Base-by-base conservation (phyloP, 2,797 vertebrate genomes). In the Protonibea diacanthus region DNA sequence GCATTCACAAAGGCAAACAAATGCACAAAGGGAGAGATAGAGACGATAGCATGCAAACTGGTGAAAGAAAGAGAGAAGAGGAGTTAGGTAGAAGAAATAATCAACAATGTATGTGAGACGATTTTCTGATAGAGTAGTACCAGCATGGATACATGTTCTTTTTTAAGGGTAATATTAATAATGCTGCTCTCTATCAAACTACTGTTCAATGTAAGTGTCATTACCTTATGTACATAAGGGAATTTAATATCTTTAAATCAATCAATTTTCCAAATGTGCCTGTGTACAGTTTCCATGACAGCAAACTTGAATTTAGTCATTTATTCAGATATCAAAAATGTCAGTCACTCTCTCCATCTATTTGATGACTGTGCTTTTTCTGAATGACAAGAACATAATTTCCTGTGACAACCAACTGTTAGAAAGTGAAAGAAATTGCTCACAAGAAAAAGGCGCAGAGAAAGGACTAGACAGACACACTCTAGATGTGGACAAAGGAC, bases 351-450 rank as follows among this genome's bases (percentile, higher is more conserved):
- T 14, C 3, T 21, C 56, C 42, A 45, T 73, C 40, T 53, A 23
- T 62, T 55, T 73, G 44, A 65, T 65, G 17, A 52, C 1, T 40
- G 27, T 62, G 23, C 25, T 53, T 63, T 70, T 57, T 77, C 55
- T 61, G 55, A 86, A 77, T 80, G 82, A 78, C 58, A 67, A 65
- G n/a, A 64, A 59, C 40, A 70, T 57, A 15, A 73, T 82, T 85
- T 71, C 42, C 65, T 67, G 49, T 77, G 70, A 86, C 72, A 81
- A 61, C 71, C 69, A 52, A 59, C 52, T 53, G 73, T 81, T 49
- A 14, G 23, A 80, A 75, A 77, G 52, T 52, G 13, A 73, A 80
- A 72, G 44, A 80, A 86, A 78, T 67, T 53, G 45, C 61, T 66
- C 29, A 29, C 53, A 45, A 44, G 33, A 49, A 40, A 29, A 9